Conservation (phyloP, 2,888 invertebrate genomes). For the Caenorhabditis afra region DNA sequence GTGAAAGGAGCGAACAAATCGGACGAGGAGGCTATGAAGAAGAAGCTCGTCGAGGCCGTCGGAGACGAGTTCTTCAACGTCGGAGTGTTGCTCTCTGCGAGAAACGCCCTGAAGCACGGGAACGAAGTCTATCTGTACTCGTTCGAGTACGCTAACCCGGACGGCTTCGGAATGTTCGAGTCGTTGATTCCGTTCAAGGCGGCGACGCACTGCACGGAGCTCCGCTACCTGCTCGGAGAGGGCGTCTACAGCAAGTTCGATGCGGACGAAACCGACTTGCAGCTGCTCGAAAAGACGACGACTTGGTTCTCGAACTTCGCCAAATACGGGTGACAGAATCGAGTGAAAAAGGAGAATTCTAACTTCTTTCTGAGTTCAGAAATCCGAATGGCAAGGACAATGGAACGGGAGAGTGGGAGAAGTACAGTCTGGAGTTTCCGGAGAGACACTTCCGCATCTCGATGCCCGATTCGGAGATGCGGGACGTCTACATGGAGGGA, state of each 20-base stretch:
- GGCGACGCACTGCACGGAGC: slow-evolving; percentile 67
- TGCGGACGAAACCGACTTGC: slow-evolving; percentile 63
- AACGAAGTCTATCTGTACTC: slow-evolving; percentile 64
- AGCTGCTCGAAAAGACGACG: slow-evolving; percentile 65
- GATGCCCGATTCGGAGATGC: slow-evolving; percentile 38
- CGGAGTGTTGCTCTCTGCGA: slow-evolving; percentile 52
- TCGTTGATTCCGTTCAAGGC: slow-evolving; percentile 63
- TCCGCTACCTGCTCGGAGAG: slow-evolving; percentile 71
- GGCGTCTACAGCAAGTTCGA: slow-evolving; percentile 66
- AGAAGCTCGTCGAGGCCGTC: slow-evolving; percentile 34
- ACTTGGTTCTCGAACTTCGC: slow-evolving; percentile 67
- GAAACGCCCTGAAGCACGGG: slow-evolving; percentile 52
- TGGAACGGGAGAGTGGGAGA: slow-evolving; percentile 31
- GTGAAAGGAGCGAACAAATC: slow-evolving; percentile 16
- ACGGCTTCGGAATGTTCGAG: slow-evolving; percentile 63
- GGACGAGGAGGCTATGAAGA: slow-evolving; percentile 31
- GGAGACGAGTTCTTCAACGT: slow-evolving; percentile 59
- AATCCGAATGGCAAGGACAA: slow-evolving; percentile 39
- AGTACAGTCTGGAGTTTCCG: slow-evolving; percentile 21
- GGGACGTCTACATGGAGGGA: slow-evolving; percentile 33
- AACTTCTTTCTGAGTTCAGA: slow-evolving; percentile 10
- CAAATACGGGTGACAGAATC: slow-evolving; percentile 64
- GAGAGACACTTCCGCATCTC: slow-evolving; percentile 35
- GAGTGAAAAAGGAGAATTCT: not conserved
- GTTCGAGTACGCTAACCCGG: slow-evolving; percentile 63